Conservation (phyloP, 1,140 invertebrate species). For the Drosophila virilis region DNA sequence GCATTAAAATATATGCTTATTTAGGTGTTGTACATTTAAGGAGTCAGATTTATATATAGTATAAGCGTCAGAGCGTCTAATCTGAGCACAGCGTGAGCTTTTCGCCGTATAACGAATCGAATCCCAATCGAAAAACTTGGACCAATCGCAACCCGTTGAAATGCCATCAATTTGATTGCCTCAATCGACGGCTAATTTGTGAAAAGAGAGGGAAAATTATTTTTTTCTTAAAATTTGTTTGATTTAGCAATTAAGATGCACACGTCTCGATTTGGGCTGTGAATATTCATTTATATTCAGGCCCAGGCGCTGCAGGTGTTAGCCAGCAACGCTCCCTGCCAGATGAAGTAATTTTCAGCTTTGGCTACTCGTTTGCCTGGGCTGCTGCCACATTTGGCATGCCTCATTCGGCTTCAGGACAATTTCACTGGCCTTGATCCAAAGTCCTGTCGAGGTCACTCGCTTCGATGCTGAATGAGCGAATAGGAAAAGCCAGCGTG, state of each 20-base stretch:
- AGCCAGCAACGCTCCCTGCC: neutral
- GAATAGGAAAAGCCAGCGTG: constrained; percentile 40
- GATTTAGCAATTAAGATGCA: constrained; percentile 47
- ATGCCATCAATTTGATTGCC: constrained; percentile 79
- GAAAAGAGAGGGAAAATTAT: constrained; percentile 57
- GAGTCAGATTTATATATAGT: constrained; percentile 68
- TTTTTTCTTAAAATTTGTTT: constrained; percentile 35
- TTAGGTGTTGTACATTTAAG: constrained; percentile 29
- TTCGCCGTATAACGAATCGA: constrained; percentile 18
- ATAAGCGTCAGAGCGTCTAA: constrained; percentile 70
- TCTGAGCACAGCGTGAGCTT: constrained; percentile 56
- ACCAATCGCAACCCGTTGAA: constrained; percentile 36
- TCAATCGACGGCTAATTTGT: constrained; percentile 80
- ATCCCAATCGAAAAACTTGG: constrained; percentile 2
- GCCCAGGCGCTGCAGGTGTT: constrained; percentile 31
- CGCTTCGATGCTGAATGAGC: constrained; percentile 12
- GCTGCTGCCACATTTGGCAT: constrained; percentile 32
- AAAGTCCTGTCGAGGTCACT: constrained; percentile 55
- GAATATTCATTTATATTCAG: constrained; percentile 12
- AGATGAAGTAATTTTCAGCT: constrained; percentile 65
- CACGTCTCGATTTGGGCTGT: constrained; percentile 17
- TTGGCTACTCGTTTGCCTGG: constrained; percentile 15
- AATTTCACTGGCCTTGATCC: constrained; percentile 61
- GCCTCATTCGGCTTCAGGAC: constrained; percentile 39
- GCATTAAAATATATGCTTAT: constrained; percentile 39